These are phyloP conservation scores for Phrixothrix hirtus DNA, from an alignment of 2,888 invertebrate genomes.

Conservation along the genomic window DNA sequence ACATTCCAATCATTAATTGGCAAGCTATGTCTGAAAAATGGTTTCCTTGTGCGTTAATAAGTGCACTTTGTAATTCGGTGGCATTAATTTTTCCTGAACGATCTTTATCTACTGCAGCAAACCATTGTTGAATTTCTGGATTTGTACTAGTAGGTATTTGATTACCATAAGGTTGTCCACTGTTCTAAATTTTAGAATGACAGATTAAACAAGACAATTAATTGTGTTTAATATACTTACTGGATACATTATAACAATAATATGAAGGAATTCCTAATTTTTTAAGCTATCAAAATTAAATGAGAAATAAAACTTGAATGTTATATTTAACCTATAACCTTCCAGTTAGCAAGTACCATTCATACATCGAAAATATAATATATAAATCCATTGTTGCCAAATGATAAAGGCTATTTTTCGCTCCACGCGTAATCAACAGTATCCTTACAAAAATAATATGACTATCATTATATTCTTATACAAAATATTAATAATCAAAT, in stretches of 20 bases:
- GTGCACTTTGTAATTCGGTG: conserved; percentile 74
- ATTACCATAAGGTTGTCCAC: not conserved
- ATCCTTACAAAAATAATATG: too few relatives aligned
- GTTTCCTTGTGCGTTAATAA: conserved; percentile 84
- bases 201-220: too few relatives aligned
- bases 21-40: conserved; percentile 83
- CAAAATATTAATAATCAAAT: too few relatives aligned
- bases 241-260: not conserved
- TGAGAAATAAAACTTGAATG: not conserved
- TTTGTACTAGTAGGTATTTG: conserved; percentile 2
- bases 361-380: too few relatives aligned
- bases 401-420: too few relatives aligned
- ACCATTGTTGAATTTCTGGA: conserved; percentile 84
- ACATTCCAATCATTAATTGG: conserved; percentile 89
- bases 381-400: too few relatives aligned
- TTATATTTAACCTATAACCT: too few relatives aligned
- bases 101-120: conserved; percentile 79
- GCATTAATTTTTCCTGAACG: conserved; percentile 81
- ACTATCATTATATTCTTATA: too few relatives aligned
- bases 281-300: not conserved
- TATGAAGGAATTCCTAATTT: too few relatives aligned
- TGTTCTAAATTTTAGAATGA: not conserved
- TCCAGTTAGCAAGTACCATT: too few relatives aligned
- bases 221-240: not conserved
- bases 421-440: too few relatives aligned